Evolutionary conservation across 2,888 invertebrate species (phyloP).

Genomic region (Anoplius nigerrimus): DNA sequence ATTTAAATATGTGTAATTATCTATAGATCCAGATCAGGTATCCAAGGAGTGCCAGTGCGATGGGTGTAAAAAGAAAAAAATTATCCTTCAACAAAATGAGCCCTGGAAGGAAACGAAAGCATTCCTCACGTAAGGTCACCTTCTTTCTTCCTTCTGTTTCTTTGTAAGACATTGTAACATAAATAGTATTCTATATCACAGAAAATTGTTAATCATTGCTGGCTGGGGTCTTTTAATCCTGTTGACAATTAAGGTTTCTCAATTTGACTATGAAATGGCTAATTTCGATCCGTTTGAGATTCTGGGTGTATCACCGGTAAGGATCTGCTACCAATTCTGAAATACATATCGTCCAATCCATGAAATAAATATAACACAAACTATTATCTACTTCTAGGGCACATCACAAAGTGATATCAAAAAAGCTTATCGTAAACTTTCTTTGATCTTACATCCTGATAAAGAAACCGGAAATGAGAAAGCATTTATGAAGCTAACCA

Average conservation of each 20-base stretch:
- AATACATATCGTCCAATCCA: neutral
- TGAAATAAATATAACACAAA: neutral
- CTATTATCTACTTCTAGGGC: slow-evolving; percentile 76
- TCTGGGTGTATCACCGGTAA: slow-evolving; percentile 88
- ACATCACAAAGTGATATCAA: slow-evolving; percentile 93
- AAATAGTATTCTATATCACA: slow-evolving; percentile 66
- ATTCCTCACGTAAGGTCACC: slow-evolving; percentile 78
- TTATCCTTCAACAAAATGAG: slow-evolving; percentile 88
- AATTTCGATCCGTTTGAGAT: slow-evolving; percentile 99
- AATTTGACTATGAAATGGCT: slow-evolving; percentile 98
- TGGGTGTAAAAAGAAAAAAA: slow-evolving; percentile 89
- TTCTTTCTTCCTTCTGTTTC: no score
- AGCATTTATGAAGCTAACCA: slow-evolving; percentile 97
- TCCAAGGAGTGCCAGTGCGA: slow-evolving; percentile 92
- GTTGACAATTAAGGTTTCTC: slow-evolving; percentile 93
- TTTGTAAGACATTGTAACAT: neutral
- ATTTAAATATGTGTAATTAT: slow-evolving; percentile 9
- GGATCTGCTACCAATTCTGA: slow-evolving; percentile 44
- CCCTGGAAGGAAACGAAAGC: slow-evolving; percentile 92
- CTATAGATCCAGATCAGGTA: slow-evolving; percentile 85
- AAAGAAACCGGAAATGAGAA: slow-evolving; percentile 98
- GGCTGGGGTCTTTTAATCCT: slow-evolving; percentile 90
- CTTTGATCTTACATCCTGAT: slow-evolving; percentile 96
- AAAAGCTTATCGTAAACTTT: slow-evolving; percentile 95
- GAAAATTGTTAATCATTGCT: slow-evolving; percentile 85